Evolutionary conservation across 2,888 invertebrate species (phyloP).

Genomic region (Xylocampa areola): DNA sequence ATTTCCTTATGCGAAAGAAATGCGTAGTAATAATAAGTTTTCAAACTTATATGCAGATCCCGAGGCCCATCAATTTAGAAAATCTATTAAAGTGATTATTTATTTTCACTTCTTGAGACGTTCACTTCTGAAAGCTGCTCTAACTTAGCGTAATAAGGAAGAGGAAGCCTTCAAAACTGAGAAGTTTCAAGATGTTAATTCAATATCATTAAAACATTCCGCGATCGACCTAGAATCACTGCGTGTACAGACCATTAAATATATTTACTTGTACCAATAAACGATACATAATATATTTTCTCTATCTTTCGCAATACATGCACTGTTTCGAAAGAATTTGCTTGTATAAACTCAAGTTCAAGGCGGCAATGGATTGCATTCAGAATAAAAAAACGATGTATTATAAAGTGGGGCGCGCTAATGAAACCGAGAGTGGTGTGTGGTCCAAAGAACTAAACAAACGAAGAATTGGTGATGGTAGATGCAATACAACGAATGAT

Average conservation of each 20-base stretch:
- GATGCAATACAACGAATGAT: conserved; percentile 1
- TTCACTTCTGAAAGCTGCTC: too few relatives aligned
- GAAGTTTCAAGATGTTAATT: conserved; percentile 41
- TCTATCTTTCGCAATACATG: conserved; percentile 63
- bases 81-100: too few relatives aligned
- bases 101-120: too few relatives aligned
- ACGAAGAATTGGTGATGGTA: conserved; percentile 1
- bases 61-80: too few relatives aligned
- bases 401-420: conserved; percentile 64
- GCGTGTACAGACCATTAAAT: conserved; percentile 59
- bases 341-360: conserved; percentile 74
- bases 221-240: conserved; percentile 57
- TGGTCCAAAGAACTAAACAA: conserved; percentile 56
- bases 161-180: conserved; percentile 50
- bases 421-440: conserved; percentile 73
- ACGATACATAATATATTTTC: conserved; percentile 40
- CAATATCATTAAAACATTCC: conserved; percentile 61
- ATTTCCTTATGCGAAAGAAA: too few relatives aligned
- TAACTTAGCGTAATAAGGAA: conserved; percentile 45
- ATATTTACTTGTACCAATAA: conserved; percentile 38
- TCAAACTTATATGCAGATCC: too few relatives aligned
- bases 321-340: conserved; percentile 56
- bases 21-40: too few relatives aligned
- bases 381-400: conserved; percentile 66
- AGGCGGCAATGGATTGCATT: conserved; percentile 73